phyloP scores from a whole-genome alignment of 2,888 invertebrate species.

The Lepas anatifera region DNA sequence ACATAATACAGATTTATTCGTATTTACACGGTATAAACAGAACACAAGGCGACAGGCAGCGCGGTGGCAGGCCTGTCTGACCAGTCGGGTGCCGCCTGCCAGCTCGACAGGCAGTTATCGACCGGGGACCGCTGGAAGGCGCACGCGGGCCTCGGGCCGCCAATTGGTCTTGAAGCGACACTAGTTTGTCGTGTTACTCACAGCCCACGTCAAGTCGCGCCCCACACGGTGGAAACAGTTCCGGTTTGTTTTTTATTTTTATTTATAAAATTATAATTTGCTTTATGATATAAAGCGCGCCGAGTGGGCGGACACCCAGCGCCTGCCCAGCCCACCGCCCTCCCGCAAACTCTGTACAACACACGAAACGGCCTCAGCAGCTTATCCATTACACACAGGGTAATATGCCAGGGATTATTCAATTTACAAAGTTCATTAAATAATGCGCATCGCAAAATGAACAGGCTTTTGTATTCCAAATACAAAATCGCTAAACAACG shows the following conservation, averaged over 20 bases:
- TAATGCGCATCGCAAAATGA: conserved; percentile 11
- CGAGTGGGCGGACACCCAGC: not conserved
- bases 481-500: conserved; percentile 4
- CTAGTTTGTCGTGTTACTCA: too few relatives aligned
- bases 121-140: too few relatives aligned
- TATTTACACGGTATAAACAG: too few relatives aligned
- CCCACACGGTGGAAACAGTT: too few relatives aligned
- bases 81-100: too few relatives aligned
- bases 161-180: too few relatives aligned
- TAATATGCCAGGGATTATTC: conserved; percentile 8
- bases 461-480: not conserved
- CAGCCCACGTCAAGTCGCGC: too few relatives aligned
- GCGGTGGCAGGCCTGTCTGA: too few relatives aligned
- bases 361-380: not conserved
- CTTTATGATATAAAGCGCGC: conserved; percentile 11
- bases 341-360: not conserved
- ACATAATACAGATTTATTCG: too few relatives aligned
- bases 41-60: too few relatives aligned
- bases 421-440: conserved; percentile 10
- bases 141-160: too few relatives aligned
- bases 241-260: conserved; percentile 11
- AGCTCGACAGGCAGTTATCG: too few relatives aligned
- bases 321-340: not conserved
- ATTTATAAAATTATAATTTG: conserved; percentile 13
- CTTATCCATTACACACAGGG: conserved; percentile 1